A percentile compares a stretch with the other conserved stretches of the same genome.
phyloP scores from a whole-genome alignment of 2,888 invertebrate species.

The Eurytoma californica region DNA sequence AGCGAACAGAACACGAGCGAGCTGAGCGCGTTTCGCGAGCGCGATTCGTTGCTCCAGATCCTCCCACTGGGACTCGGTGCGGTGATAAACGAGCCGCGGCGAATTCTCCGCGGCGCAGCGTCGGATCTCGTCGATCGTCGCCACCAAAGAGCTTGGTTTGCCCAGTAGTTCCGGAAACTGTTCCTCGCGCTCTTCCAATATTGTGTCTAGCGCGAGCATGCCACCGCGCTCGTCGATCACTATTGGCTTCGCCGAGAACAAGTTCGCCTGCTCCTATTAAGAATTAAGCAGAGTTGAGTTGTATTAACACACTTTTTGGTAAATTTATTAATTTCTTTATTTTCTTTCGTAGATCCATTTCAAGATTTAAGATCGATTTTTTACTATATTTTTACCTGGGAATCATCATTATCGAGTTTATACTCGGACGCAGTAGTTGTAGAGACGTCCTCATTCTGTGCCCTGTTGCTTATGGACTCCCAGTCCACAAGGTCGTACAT shows the following conservation, averaged over 20 bases:
- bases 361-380: neutral
- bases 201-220: slow-evolving; percentile 74
- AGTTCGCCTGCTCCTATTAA: slow-evolving; percentile 62
- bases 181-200: slow-evolving; percentile 79
- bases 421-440: slow-evolving; percentile 42
- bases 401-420: slow-evolving; percentile 57
- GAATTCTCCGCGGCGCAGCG: slow-evolving; percentile 78
- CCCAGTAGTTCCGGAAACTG: slow-evolving; percentile 62
- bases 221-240: slow-evolving; percentile 77
- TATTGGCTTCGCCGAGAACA: slow-evolving; percentile 79
- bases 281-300: no score
- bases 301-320: no score
- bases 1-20: slow-evolving; percentile 63
- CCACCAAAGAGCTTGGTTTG: slow-evolving; percentile 77
- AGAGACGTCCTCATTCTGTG: slow-evolving; percentile 24
- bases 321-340: no score
- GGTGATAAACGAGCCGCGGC: slow-evolving; percentile 78
- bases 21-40: slow-evolving; percentile 59
- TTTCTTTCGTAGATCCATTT: no score
- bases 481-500: slow-evolving; percentile 75
- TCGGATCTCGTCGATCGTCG: slow-evolving; percentile 81
- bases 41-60: slow-evolving; percentile 62
- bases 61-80: slow-evolving; percentile 77
- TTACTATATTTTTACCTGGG: slow-evolving; percentile 22
- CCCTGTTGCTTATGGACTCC: slow-evolving; percentile 60